Evolutionary conservation across 1,140 invertebrate genomes (phyloP), one percentile per base, ranked within the genome.

Genomic region (Atta colombica): DNA sequence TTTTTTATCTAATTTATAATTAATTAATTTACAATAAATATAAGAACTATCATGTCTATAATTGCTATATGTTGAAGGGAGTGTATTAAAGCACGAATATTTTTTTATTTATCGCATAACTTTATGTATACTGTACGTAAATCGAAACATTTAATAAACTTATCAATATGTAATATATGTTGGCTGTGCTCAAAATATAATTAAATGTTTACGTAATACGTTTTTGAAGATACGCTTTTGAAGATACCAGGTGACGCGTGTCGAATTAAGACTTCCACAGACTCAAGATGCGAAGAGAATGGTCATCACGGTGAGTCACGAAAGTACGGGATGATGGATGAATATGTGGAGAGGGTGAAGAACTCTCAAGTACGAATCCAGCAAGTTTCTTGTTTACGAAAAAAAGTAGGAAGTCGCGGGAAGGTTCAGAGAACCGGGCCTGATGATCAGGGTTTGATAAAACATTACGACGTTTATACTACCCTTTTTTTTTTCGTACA

Each of bases 371-470:
- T n/a, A 18, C 14, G 53, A 72, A 60, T 68, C 35, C 77, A 78
- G n/a, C 77, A 14, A 65, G 53, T 72, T 72, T 82, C 55, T 82
- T 58, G 66, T 60, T 71, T 72, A 18, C 31, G n/a, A 49, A n/a
- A 28, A 53, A 39, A 72, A 72, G 51, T 63, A 49, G 69, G 55
- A 81, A 74, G 75, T 78, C 39, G 18, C 77, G 49, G 45, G 4
- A 51, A 55, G 60, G 25, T 77, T 66, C 80, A 53, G 21, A 88
- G 80, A 82, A 74, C 68, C 68, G 55, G 39, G 68, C 74, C 61
- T 55, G 71, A 35, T 21, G 87, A 88, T 88, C 74, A 14, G 16
- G 35, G 65, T 35, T 31, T 86, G 88, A 90, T 90, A 90, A 89
- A 90, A 90, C 35, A 18, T 35, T 45, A 39, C 31, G 31, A 78